Evolutionary conservation across 2,113 vertebrate species (phyloP).

Genomic region (Labeo catla): DNA sequence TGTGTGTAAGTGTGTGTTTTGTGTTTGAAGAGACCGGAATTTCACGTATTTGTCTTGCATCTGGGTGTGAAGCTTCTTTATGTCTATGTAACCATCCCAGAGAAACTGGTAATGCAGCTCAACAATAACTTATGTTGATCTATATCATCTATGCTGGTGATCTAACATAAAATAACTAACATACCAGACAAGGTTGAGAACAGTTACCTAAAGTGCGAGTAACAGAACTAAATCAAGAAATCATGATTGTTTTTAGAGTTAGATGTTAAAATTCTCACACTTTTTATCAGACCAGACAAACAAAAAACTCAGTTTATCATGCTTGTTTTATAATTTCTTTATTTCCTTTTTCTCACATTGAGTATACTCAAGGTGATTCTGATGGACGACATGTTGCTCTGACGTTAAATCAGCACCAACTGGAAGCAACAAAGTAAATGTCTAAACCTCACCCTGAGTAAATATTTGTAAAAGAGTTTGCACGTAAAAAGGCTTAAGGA

Average conservation of each 20-base stretch:
- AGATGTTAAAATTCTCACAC: not conserved
- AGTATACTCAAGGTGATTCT: too few relatives aligned
- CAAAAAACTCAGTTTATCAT: too few relatives aligned
- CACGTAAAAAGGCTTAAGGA: not conserved
- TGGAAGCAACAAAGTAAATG: not conserved
- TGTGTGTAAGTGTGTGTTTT: not conserved
- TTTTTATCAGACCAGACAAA: not conserved
- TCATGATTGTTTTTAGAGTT: too few relatives aligned
- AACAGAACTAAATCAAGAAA: not conserved
- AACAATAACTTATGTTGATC: not conserved
- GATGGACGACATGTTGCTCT: not conserved
- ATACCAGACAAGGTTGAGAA: not conserved
- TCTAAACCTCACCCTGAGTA: slow-evolving; percentile 3
- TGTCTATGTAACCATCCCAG: not conserved
- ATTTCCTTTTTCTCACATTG: not conserved
- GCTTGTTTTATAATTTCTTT: too few relatives aligned
- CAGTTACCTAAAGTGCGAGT: not conserved
- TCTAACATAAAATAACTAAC: not conserved
- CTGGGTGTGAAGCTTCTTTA: not conserved
- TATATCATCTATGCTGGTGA: not conserved
- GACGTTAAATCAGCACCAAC: not conserved
- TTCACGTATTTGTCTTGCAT: not conserved
- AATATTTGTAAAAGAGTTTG: not conserved
- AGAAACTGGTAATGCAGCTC: not conserved
- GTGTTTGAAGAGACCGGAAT: not conserved